Percentiles rank a stretch among this genome's conserved stretches.
Conservation (phyloP, 1,140 invertebrate genomes). For the Amphibalanus amphitrite region DNA sequence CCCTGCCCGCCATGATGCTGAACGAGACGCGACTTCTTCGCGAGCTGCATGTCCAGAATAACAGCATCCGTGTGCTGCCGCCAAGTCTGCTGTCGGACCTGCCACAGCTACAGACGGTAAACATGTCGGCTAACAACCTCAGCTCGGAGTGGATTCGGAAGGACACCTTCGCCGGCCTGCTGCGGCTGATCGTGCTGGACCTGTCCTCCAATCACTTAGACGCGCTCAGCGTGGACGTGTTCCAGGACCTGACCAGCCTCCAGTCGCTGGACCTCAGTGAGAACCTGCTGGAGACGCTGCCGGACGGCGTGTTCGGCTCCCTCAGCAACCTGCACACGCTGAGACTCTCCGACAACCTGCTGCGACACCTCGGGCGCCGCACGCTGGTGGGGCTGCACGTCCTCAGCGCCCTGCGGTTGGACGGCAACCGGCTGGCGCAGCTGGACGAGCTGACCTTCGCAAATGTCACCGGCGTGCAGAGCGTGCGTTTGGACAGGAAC, state of each 20-base stretch:
- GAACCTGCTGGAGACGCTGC: slow-evolving; percentile 57
- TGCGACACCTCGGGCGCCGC: slow-evolving; percentile 52
- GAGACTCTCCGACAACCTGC: slow-evolving; percentile 55
- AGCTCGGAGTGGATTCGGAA: slow-evolving; percentile 27
- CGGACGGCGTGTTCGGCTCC: slow-evolving; percentile 56
- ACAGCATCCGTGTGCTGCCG: slow-evolving; percentile 57
- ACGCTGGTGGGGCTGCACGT: slow-evolving; percentile 61
- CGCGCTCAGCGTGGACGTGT: slow-evolving; percentile 52
- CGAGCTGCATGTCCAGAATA: slow-evolving; percentile 46
- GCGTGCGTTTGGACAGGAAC: slow-evolving; percentile 67
- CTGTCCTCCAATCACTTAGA: slow-evolving; percentile 65
- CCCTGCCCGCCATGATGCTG: slow-evolving; percentile 38
- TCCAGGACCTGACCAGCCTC: slow-evolving; percentile 58
- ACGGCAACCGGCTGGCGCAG: slow-evolving; percentile 55
- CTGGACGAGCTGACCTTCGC: slow-evolving; percentile 61
- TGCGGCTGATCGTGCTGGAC: slow-evolving; percentile 65
- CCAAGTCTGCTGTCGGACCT: slow-evolving; percentile 60
- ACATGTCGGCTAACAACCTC: slow-evolving; percentile 29
- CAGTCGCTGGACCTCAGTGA: slow-evolving; percentile 63
- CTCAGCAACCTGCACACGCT: slow-evolving; percentile 69
- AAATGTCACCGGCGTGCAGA: slow-evolving; percentile 50
- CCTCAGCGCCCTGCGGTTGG: slow-evolving; percentile 52
- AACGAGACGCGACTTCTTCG: slow-evolving; percentile 44
- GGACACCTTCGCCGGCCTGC: slow-evolving; percentile 66
- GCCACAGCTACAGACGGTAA: slow-evolving; percentile 53